Evolutionary conservation across 2,797 vertebrate species (phyloP).

Genomic region (Lacerta bilineata): DNA sequence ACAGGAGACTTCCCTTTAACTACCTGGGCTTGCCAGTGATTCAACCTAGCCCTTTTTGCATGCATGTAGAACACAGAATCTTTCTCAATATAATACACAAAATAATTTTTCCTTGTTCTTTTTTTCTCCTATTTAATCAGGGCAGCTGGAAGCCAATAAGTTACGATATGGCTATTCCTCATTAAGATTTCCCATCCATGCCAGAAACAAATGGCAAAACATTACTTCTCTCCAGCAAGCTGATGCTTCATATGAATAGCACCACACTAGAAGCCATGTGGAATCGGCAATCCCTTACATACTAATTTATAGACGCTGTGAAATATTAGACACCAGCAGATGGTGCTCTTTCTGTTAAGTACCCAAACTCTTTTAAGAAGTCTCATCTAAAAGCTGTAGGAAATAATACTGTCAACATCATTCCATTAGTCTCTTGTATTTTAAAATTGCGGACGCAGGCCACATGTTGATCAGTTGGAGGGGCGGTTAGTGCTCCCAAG

Average conservation of each 20-base stretch:
- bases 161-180: no score
- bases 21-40: no score
- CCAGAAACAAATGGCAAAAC: background rate
- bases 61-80: no score
- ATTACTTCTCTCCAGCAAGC: background rate
- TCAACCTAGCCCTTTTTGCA: no score
- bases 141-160: background rate
- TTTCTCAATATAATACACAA: no score
- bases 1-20: no score
- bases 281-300: background rate
- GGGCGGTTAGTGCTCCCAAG: background rate
- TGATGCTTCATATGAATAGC: background rate
- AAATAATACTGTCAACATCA: background rate
- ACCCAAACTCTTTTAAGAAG: background rate
- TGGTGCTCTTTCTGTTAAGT: constrained; percentile 46
- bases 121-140: background rate
- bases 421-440: background rate
- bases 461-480: background rate
- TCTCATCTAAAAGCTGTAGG: background rate
- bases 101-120: background rate
- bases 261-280: background rate
- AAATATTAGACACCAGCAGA: constrained; percentile 37
- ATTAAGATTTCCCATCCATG: background rate
- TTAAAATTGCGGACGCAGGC: background rate
- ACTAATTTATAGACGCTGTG: constrained; percentile 9